Conservation (phyloP, 2,888 invertebrate species). For the Atherix ibis region DNA sequence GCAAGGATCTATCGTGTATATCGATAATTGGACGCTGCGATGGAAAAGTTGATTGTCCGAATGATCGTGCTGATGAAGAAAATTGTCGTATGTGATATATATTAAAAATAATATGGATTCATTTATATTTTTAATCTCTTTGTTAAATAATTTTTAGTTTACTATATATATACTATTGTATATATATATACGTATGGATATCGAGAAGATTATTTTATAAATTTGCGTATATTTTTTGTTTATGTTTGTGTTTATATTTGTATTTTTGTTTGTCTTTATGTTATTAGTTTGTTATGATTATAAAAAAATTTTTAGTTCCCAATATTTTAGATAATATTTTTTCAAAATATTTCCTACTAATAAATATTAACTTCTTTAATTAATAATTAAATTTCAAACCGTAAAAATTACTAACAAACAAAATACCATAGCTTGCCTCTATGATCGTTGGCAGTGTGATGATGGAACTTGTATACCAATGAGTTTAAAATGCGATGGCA, state of each 20-base stretch:
- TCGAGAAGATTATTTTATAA: no score
- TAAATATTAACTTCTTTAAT: neutral
- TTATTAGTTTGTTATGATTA: no score
- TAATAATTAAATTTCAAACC: no score
- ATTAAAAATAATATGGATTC: neutral
- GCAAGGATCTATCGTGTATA: slow-evolving; percentile 59
- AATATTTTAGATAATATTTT: no score
- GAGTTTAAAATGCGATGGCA: slow-evolving; percentile 46
- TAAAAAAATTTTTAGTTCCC: no score
- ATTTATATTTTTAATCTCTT: neutral
- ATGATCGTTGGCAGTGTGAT: slow-evolving; percentile 58
- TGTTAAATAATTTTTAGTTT: neutral
- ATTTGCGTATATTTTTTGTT: no score
- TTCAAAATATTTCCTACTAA: neutral
- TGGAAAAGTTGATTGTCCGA: slow-evolving; percentile 53
- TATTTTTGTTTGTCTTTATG: no score
- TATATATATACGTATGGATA: no score
- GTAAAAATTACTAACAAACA: no score
- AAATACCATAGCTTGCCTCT: slow-evolving; percentile 44
- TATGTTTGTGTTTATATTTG: no score
- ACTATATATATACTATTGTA: no score
- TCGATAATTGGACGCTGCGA: slow-evolving; percentile 53
- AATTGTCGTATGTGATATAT: slow-evolving; percentile 41
- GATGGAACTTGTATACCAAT: slow-evolving; percentile 48
- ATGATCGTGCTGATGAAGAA: slow-evolving; percentile 46